phyloP scores from a whole-genome alignment of 2,888 invertebrate genomes.

The Calameuta idolon region DNA sequence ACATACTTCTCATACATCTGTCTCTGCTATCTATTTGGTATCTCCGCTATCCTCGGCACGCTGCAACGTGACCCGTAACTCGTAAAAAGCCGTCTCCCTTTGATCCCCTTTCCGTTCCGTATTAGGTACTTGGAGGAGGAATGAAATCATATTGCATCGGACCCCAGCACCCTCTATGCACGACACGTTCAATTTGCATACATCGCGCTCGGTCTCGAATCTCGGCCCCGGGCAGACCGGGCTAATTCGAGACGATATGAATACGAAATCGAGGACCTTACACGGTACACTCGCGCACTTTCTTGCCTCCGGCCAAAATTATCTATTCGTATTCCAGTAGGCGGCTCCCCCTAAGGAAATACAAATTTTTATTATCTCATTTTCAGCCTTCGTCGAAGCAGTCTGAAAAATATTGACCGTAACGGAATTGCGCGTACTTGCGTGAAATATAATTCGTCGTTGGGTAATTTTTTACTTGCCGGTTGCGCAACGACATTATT shows the following conservation, averaged over 20 bases:
- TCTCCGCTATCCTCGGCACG: not conserved
- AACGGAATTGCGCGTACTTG: not conserved
- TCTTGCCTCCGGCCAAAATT: not conserved
- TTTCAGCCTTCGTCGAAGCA: not conserved
- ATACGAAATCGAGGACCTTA: constrained; percentile 6
- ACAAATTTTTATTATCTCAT: not conserved
- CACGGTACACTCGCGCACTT: not conserved
- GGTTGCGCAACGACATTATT: not conserved
- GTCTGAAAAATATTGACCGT: not conserved
- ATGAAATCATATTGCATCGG: constrained; percentile 15
- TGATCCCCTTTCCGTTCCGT: not conserved
- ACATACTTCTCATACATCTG: not conserved
- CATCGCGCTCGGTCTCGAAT: constrained; percentile 26
- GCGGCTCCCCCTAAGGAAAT: not conserved
- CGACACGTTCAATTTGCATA: constrained; percentile 20
- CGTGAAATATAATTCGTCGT: not conserved
- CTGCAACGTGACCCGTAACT: not conserved
- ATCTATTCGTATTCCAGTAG: not conserved
- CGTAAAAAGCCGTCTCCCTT: not conserved
- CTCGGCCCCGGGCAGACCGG: constrained; percentile 5
- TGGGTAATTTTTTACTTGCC: not conserved
- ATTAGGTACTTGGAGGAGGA: not conserved
- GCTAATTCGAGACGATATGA: constrained; percentile 23
- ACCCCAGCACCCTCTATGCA: constrained; percentile 13
- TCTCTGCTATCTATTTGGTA: not conserved